Conservation (phyloP, 2,113 vertebrate genomes). For the Stictonetta naevosa region DNA sequence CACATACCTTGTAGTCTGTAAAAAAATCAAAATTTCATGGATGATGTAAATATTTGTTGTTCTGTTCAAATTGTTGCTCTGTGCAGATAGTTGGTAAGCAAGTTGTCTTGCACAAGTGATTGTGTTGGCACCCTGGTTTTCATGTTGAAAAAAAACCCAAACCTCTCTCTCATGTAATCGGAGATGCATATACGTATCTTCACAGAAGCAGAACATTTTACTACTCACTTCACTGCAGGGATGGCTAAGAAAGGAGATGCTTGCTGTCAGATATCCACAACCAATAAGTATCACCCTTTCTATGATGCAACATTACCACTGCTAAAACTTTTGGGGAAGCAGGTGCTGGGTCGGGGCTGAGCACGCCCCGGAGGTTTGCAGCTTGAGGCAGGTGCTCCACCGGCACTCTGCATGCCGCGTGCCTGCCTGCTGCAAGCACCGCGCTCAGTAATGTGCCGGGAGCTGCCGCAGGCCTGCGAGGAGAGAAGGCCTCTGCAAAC, state of each 20-base stretch:
- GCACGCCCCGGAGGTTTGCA: accelerated
- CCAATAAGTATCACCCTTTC: neutral
- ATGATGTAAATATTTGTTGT: neutral
- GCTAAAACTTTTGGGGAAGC: too few species aligned
- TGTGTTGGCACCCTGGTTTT: neutral
- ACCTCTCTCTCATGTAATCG: neutral
- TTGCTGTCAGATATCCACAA: neutral
- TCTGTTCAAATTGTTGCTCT: neutral
- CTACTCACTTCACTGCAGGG: neutral
- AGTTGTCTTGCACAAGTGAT: neutral
- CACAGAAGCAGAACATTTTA: accelerated
- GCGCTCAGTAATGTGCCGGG: accelerated
- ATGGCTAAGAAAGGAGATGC: neutral
- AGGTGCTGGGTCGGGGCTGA: neutral
- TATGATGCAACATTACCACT: neutral
- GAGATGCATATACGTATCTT: neutral
- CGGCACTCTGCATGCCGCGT: neutral
- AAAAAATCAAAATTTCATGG: neutral
- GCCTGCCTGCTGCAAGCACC: neutral
- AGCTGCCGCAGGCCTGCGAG: accelerated
- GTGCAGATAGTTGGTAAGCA: neutral
- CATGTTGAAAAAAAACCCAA: neutral
- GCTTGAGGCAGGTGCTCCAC: accelerated
- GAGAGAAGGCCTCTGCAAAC: neutral
- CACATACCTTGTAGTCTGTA: neutral